Evolutionary conservation across 2,113 vertebrate genomes (phyloP).

Genomic region (Bagarius yarrelli): DNA sequence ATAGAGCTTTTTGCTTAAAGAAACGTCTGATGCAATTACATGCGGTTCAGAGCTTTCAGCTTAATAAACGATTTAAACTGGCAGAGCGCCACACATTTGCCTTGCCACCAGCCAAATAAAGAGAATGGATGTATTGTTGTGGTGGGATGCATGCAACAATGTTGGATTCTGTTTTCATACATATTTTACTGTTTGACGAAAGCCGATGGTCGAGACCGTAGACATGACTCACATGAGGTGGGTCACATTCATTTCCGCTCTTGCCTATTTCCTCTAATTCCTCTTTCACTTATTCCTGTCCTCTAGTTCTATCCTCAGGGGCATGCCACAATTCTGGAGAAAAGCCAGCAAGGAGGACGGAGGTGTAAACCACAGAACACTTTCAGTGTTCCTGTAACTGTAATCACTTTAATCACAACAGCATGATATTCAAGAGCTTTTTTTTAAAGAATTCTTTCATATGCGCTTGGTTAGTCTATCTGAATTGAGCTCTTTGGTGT

Average conservation of each 20-base stretch:
- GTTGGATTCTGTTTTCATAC: conserved; percentile 17
- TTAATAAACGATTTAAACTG: conserved; percentile 8
- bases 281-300: background rate
- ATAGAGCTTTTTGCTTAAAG: conserved; percentile 1
- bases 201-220: conserved; percentile 6
- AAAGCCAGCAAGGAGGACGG: background rate
- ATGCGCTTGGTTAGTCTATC: background rate
- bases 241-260: conserved; percentile 25
- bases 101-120: background rate
- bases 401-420: background rate
- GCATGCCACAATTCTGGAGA: conserved; percentile 14
- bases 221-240: conserved; percentile 18
- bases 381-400: too few species aligned
- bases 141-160: conserved; percentile 28
- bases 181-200: conserved; percentile 37
- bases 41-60: background rate
- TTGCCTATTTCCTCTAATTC: conserved; percentile 32
- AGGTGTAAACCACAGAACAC: background rate
- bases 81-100: background rate
- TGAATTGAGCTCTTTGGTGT: too few species aligned
- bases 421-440: background rate
- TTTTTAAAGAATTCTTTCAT: background rate
- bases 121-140: conserved; percentile 36
- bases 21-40: background rate
- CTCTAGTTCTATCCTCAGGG: conserved; percentile 9